A percentile compares a stretch with the other conserved stretches of the same genome.
phyloP scores from a whole-genome alignment of 2,888 invertebrate genomes.

The Ophioninae sp. region DNA sequence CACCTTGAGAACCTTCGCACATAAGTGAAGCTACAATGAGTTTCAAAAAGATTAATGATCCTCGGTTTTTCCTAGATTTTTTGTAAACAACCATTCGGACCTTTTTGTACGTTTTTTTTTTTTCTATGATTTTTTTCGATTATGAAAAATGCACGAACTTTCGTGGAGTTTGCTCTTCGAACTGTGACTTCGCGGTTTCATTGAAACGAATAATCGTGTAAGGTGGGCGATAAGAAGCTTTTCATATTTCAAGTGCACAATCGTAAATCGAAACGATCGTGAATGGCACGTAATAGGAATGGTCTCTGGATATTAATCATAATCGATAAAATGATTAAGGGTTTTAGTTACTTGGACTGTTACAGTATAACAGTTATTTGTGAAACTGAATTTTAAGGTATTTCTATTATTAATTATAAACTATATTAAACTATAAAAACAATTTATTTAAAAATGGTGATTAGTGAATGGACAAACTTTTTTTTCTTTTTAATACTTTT shows the following conservation, averaged over 20 bases:
- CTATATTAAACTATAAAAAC: too few species aligned
- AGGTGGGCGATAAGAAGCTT: constrained; percentile 21
- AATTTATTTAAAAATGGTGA: too few species aligned
- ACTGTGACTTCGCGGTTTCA: neutral
- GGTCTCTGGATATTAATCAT: neutral
- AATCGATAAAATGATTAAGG: neutral
- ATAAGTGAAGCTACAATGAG: too few species aligned
- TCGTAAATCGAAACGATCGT: constrained; percentile 35
- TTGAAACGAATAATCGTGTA: neutral
- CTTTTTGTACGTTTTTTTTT: neutral
- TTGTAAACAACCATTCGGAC: neutral
- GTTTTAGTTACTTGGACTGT: too few species aligned
- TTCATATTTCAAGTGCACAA: neutral
- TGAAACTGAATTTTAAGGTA: too few species aligned
- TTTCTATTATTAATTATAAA: too few species aligned
- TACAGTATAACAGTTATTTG: too few species aligned
- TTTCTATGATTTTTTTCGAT: neutral
- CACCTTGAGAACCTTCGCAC: too few species aligned
- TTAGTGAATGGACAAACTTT: too few species aligned
- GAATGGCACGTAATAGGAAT: neutral
- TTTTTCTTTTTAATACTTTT: too few species aligned
- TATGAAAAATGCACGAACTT: neutral
- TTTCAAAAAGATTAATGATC: too few species aligned
- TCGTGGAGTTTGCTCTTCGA: neutral
- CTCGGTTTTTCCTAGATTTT: neutral